phyloP scores from a whole-genome alignment of 2,113 vertebrate genomes.

The Azemiops feae region DNA sequence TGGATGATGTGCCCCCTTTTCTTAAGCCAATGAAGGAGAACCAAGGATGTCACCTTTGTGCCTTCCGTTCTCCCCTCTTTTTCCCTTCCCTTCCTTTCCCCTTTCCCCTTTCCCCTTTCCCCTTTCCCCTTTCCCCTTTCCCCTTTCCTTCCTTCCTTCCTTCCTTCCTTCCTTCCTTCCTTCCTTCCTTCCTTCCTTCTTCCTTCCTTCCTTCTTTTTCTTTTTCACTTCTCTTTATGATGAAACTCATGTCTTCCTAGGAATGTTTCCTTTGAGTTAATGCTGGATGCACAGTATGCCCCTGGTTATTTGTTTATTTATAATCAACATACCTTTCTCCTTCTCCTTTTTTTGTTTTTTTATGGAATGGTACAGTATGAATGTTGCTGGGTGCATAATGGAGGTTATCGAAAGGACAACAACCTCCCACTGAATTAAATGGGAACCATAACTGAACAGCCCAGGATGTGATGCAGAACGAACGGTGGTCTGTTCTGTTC shows the following conservation, averaged over 20 bases:
- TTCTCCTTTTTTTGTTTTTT: conserved; percentile 27
- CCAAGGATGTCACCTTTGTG: neutral
- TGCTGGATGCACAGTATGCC: neutral
- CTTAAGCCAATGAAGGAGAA: neutral
- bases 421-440: conserved; percentile 34
- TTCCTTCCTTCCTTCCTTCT: too few species aligned
- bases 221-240: neutral
- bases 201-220: neutral
- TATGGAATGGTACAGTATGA: neutral
- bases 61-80: neutral
- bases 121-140: too few species aligned
- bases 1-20: neutral
- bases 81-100: neutral
- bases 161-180: too few species aligned
- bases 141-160: neutral
- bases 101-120: too few species aligned
- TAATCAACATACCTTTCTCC: conserved; percentile 6
- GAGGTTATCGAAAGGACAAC: conserved; percentile 30
- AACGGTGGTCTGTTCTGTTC: conserved; percentile 39
- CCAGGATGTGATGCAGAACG: neutral
- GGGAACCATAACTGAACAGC: conserved; percentile 2
- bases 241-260: neutral
- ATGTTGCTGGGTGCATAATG: conserved; percentile 26
- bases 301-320: neutral
- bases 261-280: neutral